A percentile compares a stretch with the other conserved stretches of the same genome.
Conservation (phyloP, 2,113 vertebrate species). For the Datnioides undecimradiatus region DNA sequence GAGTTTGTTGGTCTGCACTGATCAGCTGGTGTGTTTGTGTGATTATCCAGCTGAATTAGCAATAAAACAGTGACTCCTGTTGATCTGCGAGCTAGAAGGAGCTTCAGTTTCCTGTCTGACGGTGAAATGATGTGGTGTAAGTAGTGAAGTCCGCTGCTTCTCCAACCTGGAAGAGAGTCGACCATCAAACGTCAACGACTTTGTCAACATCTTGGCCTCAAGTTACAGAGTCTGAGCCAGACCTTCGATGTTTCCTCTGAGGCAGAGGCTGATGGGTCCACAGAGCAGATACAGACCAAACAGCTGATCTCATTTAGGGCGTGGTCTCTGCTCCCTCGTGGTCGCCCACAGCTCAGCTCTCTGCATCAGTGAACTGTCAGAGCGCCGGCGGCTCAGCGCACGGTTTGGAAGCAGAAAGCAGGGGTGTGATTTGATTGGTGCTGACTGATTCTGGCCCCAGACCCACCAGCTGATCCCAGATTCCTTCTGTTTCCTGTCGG, state of each 20-base stretch:
- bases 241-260: not conserved
- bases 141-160: too few relatives aligned
- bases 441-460: slow-evolving; percentile 25
- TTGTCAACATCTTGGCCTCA: not conserved
- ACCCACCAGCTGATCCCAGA: not conserved
- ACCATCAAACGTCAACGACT: not conserved
- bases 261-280: not conserved
- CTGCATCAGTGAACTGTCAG: not conserved
- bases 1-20: too few relatives aligned
- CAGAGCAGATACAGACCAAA: not conserved
- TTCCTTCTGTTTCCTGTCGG: slow-evolving; percentile 25
- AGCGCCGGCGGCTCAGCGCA: not conserved
- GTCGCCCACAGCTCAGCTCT: not conserved
- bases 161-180: too few relatives aligned
- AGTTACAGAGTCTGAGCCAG: not conserved
- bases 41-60: too few relatives aligned
- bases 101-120: too few relatives aligned
- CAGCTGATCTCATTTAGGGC: slow-evolving; percentile 32
- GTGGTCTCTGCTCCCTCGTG: not conserved
- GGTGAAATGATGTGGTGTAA: too few relatives aligned
- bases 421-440: slow-evolving; percentile 25
- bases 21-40: too few relatives aligned
- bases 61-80: too few relatives aligned
- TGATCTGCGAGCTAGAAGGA: too few relatives aligned
- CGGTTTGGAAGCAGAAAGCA: not conserved